Base-by-base conservation (phyloP, 1,140 invertebrate genomes). In the Camponotus vicinus region DNA sequence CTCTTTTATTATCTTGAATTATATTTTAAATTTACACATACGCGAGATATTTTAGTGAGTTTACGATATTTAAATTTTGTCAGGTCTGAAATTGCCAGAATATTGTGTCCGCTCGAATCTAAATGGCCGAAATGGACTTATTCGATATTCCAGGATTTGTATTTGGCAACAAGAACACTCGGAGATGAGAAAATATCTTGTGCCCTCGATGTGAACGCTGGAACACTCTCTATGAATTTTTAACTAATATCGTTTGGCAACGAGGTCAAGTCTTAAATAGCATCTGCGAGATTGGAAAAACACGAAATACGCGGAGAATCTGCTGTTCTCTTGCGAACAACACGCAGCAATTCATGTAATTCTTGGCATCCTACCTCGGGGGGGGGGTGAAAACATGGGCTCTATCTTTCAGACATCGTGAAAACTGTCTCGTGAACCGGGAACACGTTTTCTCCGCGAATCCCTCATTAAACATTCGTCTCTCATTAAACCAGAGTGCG, bases 381-480 rank as follows among this genome's bases (percentile, higher is more conserved):
- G 13, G 3, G 13, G 3, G 32, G 15, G 9, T 5, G 45, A 7
- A 18, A 69, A 8, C 42, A n/a, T 1, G 9, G 21, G 42, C 34
- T 57, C 59, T 52, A 87, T 75, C 77, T 88, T 59, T 76, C 66
- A 80, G 80, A 86, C 88, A 76, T 71, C 76, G 86, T 90, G 89
- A 90, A 87, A 90, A 90, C 63, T 88, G 82, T 88, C 86, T 79
- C 69, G 77, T 63, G 84, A 86, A 66, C 61, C n/a, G 75, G 42
- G 61, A 86, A 77, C 61, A 63, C 73, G 61, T 32, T 69, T 21
- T 69, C 37, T 55, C n/a, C 73, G 70, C 64, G 83, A 55, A 73
- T 83, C 79, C 34, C 87, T 91, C 90, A 88, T 91, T 90, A 91
- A 90, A 88, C 87, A 91, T 90, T 91, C 89, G 90, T 80, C 89